These are phyloP conservation scores for Julus scandinavius DNA, from an alignment of 2,888 invertebrate genomes.

Conservation along the genomic window DNA sequence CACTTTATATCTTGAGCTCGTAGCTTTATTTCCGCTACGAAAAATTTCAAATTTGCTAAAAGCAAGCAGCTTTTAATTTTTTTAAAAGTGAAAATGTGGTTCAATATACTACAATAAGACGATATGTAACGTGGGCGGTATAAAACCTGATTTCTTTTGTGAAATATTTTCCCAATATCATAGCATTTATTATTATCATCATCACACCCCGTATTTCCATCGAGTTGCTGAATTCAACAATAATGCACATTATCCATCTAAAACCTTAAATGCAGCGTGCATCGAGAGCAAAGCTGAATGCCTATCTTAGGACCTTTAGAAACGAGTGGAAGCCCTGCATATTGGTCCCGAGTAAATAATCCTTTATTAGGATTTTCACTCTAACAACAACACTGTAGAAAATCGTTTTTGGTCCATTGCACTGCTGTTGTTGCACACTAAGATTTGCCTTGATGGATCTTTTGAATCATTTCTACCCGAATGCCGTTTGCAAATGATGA, in stretches of 20 bases:
- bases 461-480: not conserved
- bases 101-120: not conserved
- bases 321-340: slow-evolving; percentile 47
- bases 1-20: no score
- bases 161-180: not conserved
- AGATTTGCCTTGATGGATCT: slow-evolving; percentile 13
- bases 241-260: not conserved
- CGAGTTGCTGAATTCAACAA: not conserved
- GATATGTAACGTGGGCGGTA: not conserved
- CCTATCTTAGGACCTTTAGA: not conserved
- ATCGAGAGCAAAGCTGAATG: not conserved
- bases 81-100: no score
- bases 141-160: not conserved
- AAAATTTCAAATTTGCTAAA: no score
- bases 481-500: slow-evolving; percentile 17
- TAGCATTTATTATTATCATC: no score
- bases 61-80: no score
- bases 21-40: no score
- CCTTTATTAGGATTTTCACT: slow-evolving; percentile 35
- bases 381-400: slow-evolving; percentile 37
- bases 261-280: not conserved
- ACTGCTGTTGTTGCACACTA: not conserved
- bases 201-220: not conserved
- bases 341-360: slow-evolving; percentile 46
- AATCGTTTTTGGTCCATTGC: slow-evolving; percentile 45